Base-by-base conservation (phyloP, 2,888 invertebrate genomes). In the Spilosoma lubricipeda region DNA sequence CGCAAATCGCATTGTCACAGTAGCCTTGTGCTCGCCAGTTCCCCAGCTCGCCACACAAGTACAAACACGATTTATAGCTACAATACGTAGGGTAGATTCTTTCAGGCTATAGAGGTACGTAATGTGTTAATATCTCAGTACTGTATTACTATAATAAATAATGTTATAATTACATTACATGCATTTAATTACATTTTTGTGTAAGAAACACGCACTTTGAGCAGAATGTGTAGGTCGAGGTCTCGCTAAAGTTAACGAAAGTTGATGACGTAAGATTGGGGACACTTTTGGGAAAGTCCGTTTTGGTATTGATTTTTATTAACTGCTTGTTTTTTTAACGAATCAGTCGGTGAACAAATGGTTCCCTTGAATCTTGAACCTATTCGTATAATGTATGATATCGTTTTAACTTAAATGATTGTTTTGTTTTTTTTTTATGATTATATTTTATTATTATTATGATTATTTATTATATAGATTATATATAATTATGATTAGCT, bases 61-160 rank as follows among this genome's bases (percentile, higher is more conserved):
- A 78, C 73, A 77, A 68, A 70, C 56, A 82, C 77, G 77, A 84
- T 82, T 79, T 79, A 82, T 84, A 77, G 66, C 42, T 67, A 75
- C 72, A 76, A 76, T 67, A 69, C 76, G 66, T 69, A 73, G 77
- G 70, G 76, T 81, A 77, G 77, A 83, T 78, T 78, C 70, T 79
- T 80, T 75, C 64, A 39, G 77, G 64, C 63, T 52, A 80, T 79
- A 78, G 76, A 81, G 59, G 77, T 82, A 82, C 73, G 69, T 73
- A 77, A 76, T 75, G 67, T 73, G 74, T 45, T 71, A 75, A 76
- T 67, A 80, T 76, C 71, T 75, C 69, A 69, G 63, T 77, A 65
- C 72, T 74, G 67, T 56, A 71, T 64, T 63, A 67, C 59, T 23
- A 70, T 33, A 42, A 74, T 74, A 70, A 74, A 67, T 74, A 70